A percentile compares a stretch with the other conserved stretches of the same genome.
phyloP scores from a whole-genome alignment of 2,113 vertebrate genomes.

The Copsychus sechellarum region DNA sequence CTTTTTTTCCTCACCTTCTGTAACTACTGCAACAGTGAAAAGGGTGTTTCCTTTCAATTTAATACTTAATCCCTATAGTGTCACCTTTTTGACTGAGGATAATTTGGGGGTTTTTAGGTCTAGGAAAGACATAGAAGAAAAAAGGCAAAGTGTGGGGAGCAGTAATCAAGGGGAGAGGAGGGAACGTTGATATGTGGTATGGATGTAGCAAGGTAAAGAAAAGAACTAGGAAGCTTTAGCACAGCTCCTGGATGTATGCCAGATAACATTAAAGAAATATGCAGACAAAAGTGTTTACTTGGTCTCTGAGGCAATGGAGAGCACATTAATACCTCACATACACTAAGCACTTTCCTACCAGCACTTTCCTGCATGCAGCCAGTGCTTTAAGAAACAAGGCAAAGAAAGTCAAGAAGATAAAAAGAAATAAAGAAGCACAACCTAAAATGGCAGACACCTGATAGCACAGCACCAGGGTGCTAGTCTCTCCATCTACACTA shows the following conservation, averaged over 20 bases:
- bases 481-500: background rate
- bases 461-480: background rate
- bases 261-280: background rate
- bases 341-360: background rate
- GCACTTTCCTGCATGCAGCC: background rate
- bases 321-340: background rate
- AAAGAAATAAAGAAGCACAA: background rate
- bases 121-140: background rate
- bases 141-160: background rate
- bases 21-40: background rate
- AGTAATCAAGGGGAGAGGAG: background rate
- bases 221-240: background rate
- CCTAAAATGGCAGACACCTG: background rate
- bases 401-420: background rate
- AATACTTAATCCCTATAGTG: background rate
- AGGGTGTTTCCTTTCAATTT: background rate
- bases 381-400: background rate
- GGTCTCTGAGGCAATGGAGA: background rate
- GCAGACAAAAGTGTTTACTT: background rate
- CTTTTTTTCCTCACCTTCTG: rapidly evolving
- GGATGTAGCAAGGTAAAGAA: background rate
- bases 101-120: background rate
- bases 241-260: background rate
- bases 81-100: background rate
- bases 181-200: background rate